Base-by-base conservation (phyloP, 2,113 vertebrate species). In the Ptilorrhoa leucosticta region DNA sequence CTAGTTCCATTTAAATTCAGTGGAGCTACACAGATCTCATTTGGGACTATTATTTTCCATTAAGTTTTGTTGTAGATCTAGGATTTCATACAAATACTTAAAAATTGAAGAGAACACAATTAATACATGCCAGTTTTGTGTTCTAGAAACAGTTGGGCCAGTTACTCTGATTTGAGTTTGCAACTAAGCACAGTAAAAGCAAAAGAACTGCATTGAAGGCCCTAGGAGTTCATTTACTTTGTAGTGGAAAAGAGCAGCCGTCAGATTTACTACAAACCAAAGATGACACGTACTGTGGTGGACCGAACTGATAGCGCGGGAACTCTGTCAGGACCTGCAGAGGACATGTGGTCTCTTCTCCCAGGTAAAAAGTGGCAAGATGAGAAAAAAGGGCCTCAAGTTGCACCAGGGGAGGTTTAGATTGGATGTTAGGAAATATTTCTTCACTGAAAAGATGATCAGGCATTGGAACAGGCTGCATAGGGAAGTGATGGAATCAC, bases 21-120 rank as follows among this genome's bases (percentile, higher is more conserved):
- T 48, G 28, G 40, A 90, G 44, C 22, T 81, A 50, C n/a, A 60
- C 16, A 81, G 56, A 75, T 33, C 47, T 83, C 44, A 60, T 13
- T 63, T 90, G 20, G 44, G 39, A 22, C 71, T 71, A 73, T 86
- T 92, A 88, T 90, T 96, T 80, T 68, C 48, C 81, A 63, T 68
- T 90, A 83, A 40, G 26, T 53, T 87, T 83, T 77, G 33, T 87
- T 64, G 44, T 44, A 81, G 51, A 75, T n/a, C 12, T 75, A 69
- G 18, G 11, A 63, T 91, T 91, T 93, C 68, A 90, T 58, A 66
- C 12, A 86, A 95, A 83, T 70, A 77, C 63, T 88, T 88, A 44
- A 88, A 91, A 93, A 27, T 16, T 66, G 35, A 90, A 96, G 79
- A 71, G 48, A 85, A 57, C n/a, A 77, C 44, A 87, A 93, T 86